Evolutionary conservation across 2,797 vertebrate genomes (phyloP), one percentile per base, ranked within the genome.

Genomic region (Stomatorhinus walkeri): DNA sequence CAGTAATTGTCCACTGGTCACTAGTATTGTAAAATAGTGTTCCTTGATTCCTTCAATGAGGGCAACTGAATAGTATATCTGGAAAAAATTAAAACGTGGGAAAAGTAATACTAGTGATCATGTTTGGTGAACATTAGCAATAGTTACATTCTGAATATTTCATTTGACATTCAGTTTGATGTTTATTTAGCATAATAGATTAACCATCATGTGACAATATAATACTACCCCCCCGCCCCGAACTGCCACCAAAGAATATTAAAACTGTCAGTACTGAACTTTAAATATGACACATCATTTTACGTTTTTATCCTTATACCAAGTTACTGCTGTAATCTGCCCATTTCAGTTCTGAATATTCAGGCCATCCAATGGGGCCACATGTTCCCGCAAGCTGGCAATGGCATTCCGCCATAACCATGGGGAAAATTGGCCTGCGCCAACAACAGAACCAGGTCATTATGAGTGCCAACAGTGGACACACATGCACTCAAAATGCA

Each of bases 401-500:
- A 68, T 43, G 46, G 6, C 43, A 0, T 72, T 68, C 87, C 1
- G 22, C 40, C 6, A 14, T 87, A 22, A 64, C 87, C 59, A 72
- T 68, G 87, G 87, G 59, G 59, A 87, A 24, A 28, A n/a, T 16
- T 32, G 1, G 48, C 56, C 89, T 54, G 9, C 14, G 40, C 68
- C 87, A 88, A 61, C 43, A 86, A 87, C 54, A 89, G 87, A 72
- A 85, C 68, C 64, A 61, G 87, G 89, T 91, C 89, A 89, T 89
- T 83, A 64, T 2, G 7, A 54, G 56, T 68, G 52, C 88, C 88
- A 87, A 54, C 40, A 83, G 89, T 88, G 88, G 89, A 72, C 22
- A 40, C 51, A 48, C 48, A 84, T 12, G 87, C 16, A 85, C 86
- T 85, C 84, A 51, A 90, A 90, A 40, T 90, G 32, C 89, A 79